A percentile compares a stretch with the other conserved stretches of the same genome.
phyloP scores from a whole-genome alignment of 1,140 invertebrate genomes.

The Euschistus heros region DNA sequence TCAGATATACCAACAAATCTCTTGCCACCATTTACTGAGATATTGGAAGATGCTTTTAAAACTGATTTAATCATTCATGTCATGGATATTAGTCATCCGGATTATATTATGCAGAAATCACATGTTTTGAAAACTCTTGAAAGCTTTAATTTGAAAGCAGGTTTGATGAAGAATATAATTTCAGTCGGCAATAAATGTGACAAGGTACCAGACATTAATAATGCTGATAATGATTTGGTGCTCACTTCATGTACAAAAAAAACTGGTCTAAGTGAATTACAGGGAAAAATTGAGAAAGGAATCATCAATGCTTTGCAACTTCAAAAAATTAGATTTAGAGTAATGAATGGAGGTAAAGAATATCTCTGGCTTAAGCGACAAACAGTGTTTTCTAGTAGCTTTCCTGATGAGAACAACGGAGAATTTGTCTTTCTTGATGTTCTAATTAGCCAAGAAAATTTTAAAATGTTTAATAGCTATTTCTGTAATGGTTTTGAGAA shows the following conservation, averaged over 20 bases:
- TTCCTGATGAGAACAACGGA: constrained; percentile 40
- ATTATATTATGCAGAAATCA: constrained; percentile 53
- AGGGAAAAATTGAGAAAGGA: constrained; percentile 42
- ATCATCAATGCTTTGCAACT: constrained; percentile 45
- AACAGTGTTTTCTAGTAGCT: constrained; percentile 45
- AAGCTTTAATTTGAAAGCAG: constrained; percentile 41
- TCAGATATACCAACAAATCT: constrained; percentile 72
- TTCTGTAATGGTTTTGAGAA: too few relatives aligned
- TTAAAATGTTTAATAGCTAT: constrained; percentile 48
- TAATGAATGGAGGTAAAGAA: constrained; percentile 46
- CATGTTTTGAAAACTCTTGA: constrained; percentile 60
- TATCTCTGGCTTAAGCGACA: constrained; percentile 61
- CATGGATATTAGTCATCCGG: constrained; percentile 70
- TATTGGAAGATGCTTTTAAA: constrained; percentile 66
- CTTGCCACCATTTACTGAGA: constrained; percentile 73
- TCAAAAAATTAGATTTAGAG: constrained; percentile 43
- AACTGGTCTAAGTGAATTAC: constrained; percentile 45
- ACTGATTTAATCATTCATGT: constrained; percentile 75
- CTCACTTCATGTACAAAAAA: constrained; percentile 30
- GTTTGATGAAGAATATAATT: constrained; percentile 51
- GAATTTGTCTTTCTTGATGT: constrained; percentile 46
- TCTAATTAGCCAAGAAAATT: constrained; percentile 43
- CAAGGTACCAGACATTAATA: constrained; percentile 34
- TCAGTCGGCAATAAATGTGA: constrained; percentile 78
- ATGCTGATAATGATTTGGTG: constrained; percentile 26